Percentiles rank a stretch among this genome's conserved stretches.
Conservation (phyloP, 2,888 invertebrate species). For the Macaria notata region DNA sequence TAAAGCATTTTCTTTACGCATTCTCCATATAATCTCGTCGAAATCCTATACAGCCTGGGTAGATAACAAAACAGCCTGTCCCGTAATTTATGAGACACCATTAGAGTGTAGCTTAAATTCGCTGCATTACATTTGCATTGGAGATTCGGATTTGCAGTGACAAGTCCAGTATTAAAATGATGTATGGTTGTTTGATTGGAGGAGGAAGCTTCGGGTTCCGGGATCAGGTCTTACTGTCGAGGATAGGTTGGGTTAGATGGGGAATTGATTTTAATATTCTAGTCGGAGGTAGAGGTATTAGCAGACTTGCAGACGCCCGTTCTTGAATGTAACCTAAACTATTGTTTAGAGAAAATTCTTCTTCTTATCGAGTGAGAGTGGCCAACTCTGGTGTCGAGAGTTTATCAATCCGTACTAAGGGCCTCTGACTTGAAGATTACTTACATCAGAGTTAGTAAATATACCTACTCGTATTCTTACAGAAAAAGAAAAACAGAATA, state of each 20-base stretch:
- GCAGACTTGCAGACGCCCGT: too few species aligned
- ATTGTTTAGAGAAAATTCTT: too few species aligned
- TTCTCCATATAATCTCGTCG: conserved; percentile 71
- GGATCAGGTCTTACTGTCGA: conserved; percentile 8
- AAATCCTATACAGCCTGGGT: conserved; percentile 69
- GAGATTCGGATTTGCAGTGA: conserved; percentile 76
- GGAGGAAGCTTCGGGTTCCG: conserved; percentile 26
- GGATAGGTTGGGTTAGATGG: background rate
- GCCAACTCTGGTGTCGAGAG: too few species aligned
- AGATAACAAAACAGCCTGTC: conserved; percentile 72
- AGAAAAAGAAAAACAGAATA: too few species aligned
- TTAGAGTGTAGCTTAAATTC: conserved; percentile 66
- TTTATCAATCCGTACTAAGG: too few species aligned
- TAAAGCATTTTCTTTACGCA: conserved; percentile 68
- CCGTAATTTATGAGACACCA: conserved; percentile 74
- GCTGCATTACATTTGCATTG: conserved; percentile 76
- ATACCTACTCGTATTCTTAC: too few species aligned
- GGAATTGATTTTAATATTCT: background rate
- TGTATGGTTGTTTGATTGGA: conserved; percentile 74
- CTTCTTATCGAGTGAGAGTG: too few species aligned
- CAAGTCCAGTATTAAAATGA: conserved; percentile 78
- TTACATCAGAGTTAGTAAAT: too few species aligned
- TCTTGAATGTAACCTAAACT: too few species aligned
- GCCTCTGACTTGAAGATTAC: too few species aligned
- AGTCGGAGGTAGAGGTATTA: too few species aligned